phyloP scores from a whole-genome alignment of 2,113 vertebrate genomes.

The Podarcis raffonei region DNA sequence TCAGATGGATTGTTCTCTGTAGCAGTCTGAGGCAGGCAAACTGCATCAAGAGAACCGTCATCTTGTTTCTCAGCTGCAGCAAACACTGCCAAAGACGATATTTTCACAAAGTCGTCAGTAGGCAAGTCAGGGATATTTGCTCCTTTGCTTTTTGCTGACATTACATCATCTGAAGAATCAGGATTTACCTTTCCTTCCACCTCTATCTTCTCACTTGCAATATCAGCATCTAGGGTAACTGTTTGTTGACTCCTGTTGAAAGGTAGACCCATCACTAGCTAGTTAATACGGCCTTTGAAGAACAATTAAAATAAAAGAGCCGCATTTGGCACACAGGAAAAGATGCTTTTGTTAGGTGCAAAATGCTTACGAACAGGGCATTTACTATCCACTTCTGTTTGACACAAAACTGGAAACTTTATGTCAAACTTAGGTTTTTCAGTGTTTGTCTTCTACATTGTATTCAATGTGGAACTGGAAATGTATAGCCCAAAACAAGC shows the following conservation, averaged over 20 bases:
- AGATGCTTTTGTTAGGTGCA: not conserved
- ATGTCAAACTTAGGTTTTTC: too few species aligned
- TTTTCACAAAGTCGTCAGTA: conserved; percentile 33
- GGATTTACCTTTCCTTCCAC: conserved; percentile 15
- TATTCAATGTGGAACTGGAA: too few species aligned
- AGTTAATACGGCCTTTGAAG: not conserved
- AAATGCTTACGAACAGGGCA: not conserved
- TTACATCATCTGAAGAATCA: conserved; percentile 36
- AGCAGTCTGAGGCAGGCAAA: not conserved
- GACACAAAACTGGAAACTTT: too few species aligned
- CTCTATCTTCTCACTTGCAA: conserved; percentile 25
- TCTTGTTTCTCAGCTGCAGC: conserved; percentile 12
- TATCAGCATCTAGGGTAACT: conserved; percentile 23
- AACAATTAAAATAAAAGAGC: too few species aligned
- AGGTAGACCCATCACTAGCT: not conserved
- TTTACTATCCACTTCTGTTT: not conserved
- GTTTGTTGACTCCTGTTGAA: conserved; percentile 58
- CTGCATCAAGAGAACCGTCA: not conserved
- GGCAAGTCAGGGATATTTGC: conserved; percentile 73
- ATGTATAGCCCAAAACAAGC: too few species aligned
- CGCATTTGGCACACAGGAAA: not conserved
- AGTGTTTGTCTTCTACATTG: too few species aligned
- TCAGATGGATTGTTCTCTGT: not conserved
- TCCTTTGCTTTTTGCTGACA: conserved; percentile 67
- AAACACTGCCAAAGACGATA: not conserved